Percentiles rank a stretch among this genome's conserved stretches.
phyloP scores from a whole-genome alignment of 2,888 invertebrate species.

The Calameuta pallipes region DNA sequence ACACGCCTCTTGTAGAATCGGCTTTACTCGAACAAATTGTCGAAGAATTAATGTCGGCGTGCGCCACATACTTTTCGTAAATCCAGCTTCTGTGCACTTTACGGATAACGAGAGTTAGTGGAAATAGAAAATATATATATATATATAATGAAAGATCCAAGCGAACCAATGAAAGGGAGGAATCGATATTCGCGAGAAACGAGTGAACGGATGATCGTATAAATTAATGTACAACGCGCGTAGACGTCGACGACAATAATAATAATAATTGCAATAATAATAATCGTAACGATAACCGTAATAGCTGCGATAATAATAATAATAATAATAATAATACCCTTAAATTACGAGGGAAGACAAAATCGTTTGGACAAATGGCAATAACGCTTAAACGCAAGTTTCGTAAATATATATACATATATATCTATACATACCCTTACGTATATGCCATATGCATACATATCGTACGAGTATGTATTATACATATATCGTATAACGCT shows the following conservation, averaged over 20 bases:
- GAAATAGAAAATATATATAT: neutral
- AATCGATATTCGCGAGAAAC: neutral
- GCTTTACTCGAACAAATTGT: neutral
- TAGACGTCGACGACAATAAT: neutral
- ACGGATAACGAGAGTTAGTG: neutral
- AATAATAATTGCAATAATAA: neutral
- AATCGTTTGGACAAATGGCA: slow-evolving; percentile 22
- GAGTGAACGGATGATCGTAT: neutral
- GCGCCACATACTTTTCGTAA: neutral
- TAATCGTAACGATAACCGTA: too few relatives aligned
- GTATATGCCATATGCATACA: slow-evolving; percentile 9
- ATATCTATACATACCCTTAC: slow-evolving; percentile 2
- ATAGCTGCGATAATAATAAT: neutral
- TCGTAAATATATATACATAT: slow-evolving; percentile 23
- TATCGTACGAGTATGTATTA: neutral
- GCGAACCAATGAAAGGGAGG: neutral
- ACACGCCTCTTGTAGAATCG: neutral
- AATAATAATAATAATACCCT: slow-evolving; percentile 3
- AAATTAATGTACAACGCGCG: neutral
- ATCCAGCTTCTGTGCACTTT: neutral
- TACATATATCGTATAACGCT: neutral
- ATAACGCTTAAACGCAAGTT: slow-evolving; percentile 13
- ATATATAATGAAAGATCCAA: neutral
- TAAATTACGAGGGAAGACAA: slow-evolving; percentile 25
- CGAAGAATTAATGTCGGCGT: neutral